Conservation (phyloP, 2,113 vertebrate species). For the Amphiprion percula region DNA sequence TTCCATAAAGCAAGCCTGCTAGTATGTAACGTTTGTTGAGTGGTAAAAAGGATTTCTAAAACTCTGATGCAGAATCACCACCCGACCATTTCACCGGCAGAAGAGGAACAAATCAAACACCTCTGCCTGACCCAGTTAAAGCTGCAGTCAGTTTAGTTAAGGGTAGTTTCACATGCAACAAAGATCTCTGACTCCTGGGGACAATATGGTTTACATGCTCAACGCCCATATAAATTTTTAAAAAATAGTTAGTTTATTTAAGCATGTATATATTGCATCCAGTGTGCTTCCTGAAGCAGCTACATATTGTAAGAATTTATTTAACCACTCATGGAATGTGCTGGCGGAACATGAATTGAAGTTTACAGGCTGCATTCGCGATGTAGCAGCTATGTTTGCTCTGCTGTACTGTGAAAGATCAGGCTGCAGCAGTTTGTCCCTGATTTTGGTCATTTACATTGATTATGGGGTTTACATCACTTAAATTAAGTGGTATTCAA, state of each 20-base stretch:
- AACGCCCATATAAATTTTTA: no score
- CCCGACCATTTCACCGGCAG: conserved; percentile 1
- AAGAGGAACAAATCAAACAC: conserved; percentile 9
- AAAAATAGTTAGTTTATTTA: no score
- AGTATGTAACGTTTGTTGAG: neutral
- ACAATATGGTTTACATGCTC: no score
- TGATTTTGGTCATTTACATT: conserved; percentile 23
- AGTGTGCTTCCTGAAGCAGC: neutral
- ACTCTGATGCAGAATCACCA: no score
- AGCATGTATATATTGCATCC: neutral
- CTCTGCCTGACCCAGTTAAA: neutral
- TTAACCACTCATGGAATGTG: neutral
- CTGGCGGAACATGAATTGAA: neutral
- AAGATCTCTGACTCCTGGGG: no score
- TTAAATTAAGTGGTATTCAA: conserved; percentile 33
- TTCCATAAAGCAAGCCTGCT: neutral
- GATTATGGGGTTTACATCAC: conserved; percentile 37
- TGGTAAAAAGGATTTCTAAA: neutral
- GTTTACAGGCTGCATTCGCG: neutral
- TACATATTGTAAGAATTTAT: neutral
- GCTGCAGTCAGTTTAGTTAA: neutral
- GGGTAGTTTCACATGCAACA: neutral
- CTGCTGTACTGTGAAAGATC: neutral
- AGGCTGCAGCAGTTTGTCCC: conserved; percentile 1
- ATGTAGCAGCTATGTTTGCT: neutral